Conservation (phyloP, 1,140 invertebrate species). For the Zophobas morio region DNA sequence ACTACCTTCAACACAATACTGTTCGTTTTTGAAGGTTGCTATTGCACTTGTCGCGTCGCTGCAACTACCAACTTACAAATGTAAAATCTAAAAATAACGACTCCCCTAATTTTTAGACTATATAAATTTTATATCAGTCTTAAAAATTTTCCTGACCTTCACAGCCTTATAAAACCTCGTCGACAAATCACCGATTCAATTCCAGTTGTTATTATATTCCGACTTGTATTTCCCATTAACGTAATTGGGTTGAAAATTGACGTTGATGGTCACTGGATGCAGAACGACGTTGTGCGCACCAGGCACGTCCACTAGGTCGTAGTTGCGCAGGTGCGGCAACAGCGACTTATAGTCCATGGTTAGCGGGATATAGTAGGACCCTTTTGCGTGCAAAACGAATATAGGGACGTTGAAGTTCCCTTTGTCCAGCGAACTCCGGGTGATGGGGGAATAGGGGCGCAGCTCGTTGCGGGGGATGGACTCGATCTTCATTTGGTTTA, state of each 20-base stretch:
- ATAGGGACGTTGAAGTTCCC: constrained; percentile 77
- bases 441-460: constrained; percentile 54
- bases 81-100: constrained; percentile 18
- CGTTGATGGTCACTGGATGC: constrained; percentile 93
- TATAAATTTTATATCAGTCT: constrained; percentile 56
- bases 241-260: constrained; percentile 77
- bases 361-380: constrained; percentile 92
- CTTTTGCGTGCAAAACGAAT: constrained; percentile 86
- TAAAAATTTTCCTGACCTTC: constrained; percentile 60
- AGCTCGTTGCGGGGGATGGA: constrained; percentile 48
- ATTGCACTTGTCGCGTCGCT: constrained; percentile 17
- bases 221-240: constrained; percentile 55
- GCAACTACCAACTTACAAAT: constrained; percentile 30
- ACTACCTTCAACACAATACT: constrained; percentile 37
- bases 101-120: constrained; percentile 42
- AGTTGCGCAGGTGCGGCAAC: constrained; percentile 77
- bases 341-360: constrained; percentile 87
- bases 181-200: constrained; percentile 26
- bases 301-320: constrained; percentile 72
- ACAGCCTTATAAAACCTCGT: constrained; percentile 55
- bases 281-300: constrained; percentile 77
- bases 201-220: constrained; percentile 50
- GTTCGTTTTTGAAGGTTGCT: constrained; percentile 15
- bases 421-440: constrained; percentile 59
- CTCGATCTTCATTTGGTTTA: constrained; percentile 50